Base-by-base conservation (phyloP, 92 coral and sea anemone species). In the Galaxea fascicularis region DNA sequence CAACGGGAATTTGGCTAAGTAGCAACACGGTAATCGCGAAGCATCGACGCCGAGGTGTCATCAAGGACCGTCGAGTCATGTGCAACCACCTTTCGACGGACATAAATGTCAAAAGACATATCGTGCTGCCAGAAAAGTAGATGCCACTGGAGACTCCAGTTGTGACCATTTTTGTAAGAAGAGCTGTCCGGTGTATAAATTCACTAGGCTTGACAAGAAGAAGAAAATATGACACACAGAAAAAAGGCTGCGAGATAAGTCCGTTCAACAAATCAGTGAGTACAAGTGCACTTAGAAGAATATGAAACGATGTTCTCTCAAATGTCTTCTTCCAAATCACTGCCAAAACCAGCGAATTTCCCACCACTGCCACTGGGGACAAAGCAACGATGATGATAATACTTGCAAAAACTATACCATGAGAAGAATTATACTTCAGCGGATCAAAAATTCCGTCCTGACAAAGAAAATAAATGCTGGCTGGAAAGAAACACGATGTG, bases 351-450 rank as follows among this genome's bases (percentile, higher is more conserved):
- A 76, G 17, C 13, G 67, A 24, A 76, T 76, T 76, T 58, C 67
- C 80, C 4, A 17, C 53, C 13, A 76, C 69, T n/a, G 80, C 80
- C n/a, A 76, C 80, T 4, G 80, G 80, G 12, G 80, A 31, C 10
- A 76, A 31, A 58, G n/a, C 80, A 76, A 21, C n/a, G 29, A 76
- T 59, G 65, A 31, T 13, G 47, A 58, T 75, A 46, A 17, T 22
- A 25, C 29, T 22, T 22, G 67, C 67, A 0, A 62, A 22, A 25
- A 62, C 24, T 1, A 6, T 17, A 27, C 0, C 4, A 12, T 28
- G n/a, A 26, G 6, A 29, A 13, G 41, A 15, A 27, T 14, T 10
- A 21, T 14, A 8, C 71, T 27, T 13, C 20, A 26, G 11, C 1
- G 1, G 18, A n/a, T 5, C 71, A 0, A 3, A 18, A 11, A 0